Percentiles rank a stretch among this genome's conserved stretches.
Evolutionary conservation across 2,888 invertebrate genomes (phyloP).

Genomic region (Entomobrya proxima): DNA sequence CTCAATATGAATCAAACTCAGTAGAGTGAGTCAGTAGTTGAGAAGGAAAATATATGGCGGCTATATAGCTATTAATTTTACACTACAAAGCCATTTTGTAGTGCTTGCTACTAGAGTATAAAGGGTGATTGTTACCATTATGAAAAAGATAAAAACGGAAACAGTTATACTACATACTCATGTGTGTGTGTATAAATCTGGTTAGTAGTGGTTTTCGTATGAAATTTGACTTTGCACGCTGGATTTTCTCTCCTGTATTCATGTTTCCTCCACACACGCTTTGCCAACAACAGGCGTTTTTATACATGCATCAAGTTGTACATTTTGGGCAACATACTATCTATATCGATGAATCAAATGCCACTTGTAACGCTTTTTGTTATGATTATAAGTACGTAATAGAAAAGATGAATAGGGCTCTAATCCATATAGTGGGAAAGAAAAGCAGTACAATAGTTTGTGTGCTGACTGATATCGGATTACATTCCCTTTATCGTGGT

Average conservation of each 20-base stretch:
- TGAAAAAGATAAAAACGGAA: conserved; percentile 19
- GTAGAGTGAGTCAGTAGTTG: background rate
- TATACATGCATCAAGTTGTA: conserved; percentile 47
- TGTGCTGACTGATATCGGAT: conserved; percentile 20
- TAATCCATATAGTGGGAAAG: background rate
- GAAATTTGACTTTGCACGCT: conserved; percentile 4
- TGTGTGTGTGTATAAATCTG: background rate
- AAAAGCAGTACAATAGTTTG: background rate
- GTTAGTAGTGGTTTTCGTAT: background rate
- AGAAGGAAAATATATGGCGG: background rate
- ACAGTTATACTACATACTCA: background rate
- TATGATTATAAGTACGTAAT: background rate
- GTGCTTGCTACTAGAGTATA: too few relatives aligned
- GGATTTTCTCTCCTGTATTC: background rate
- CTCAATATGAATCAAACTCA: conserved; percentile 41
- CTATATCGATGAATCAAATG: conserved; percentile 37
- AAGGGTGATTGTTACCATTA: too few relatives aligned
- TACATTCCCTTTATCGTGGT: conserved; percentile 29
- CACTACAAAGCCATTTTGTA: too few relatives aligned
- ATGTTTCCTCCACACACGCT: background rate
- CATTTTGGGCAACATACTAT: background rate
- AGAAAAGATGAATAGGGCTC: background rate
- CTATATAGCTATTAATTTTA: too few relatives aligned
- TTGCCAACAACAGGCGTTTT: background rate
- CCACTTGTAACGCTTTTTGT: conserved; percentile 55